Evolutionary conservation across 1,140 invertebrate genomes (phyloP).

Genomic region (Solenopsis fugax): DNA sequence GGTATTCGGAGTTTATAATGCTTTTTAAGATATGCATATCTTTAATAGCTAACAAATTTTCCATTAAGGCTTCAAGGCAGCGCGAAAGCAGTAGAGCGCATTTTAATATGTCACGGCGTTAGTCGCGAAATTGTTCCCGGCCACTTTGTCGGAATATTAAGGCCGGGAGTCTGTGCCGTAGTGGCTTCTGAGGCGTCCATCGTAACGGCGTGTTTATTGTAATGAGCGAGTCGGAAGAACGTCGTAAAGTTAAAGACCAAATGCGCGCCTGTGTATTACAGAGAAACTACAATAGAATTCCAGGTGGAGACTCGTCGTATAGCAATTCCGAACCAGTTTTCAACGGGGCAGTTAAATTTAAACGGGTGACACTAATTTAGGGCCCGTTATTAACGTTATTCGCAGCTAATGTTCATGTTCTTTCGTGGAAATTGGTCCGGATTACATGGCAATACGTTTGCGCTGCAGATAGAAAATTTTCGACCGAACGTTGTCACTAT

Average conservation of each 20-base stretch:
- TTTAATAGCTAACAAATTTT: slow-evolving; percentile 48
- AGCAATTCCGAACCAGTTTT: slow-evolving; percentile 73
- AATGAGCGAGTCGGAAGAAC: slow-evolving; percentile 72
- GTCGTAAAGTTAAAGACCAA: slow-evolving; percentile 75
- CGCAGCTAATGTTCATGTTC: slow-evolving; percentile 63
- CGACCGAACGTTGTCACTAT: slow-evolving; percentile 4
- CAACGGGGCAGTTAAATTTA: slow-evolving; percentile 70
- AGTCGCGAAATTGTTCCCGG: slow-evolving; percentile 71
- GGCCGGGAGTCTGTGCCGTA: slow-evolving; percentile 59
- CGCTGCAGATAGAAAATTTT: background rate
- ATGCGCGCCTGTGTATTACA: slow-evolving; percentile 69
- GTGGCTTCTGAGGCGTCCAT: slow-evolving; percentile 72
- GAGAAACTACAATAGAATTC: slow-evolving; percentile 73
- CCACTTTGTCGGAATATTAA: slow-evolving; percentile 75
- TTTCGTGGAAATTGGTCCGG: slow-evolving; percentile 51
- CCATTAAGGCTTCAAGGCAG: background rate
- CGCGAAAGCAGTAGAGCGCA: background rate
- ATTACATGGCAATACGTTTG: slow-evolving; percentile 24
- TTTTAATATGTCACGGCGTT: slow-evolving; percentile 67
- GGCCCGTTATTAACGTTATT: slow-evolving; percentile 72
- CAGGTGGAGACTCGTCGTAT: slow-evolving; percentile 36
- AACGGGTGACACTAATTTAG: slow-evolving; percentile 65
- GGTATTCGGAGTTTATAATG: background rate
- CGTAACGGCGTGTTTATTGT: slow-evolving; percentile 75
- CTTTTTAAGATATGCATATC: background rate